Base-by-base conservation (phyloP, 1,140 invertebrate genomes). In the Nixonia krombeini region DNA sequence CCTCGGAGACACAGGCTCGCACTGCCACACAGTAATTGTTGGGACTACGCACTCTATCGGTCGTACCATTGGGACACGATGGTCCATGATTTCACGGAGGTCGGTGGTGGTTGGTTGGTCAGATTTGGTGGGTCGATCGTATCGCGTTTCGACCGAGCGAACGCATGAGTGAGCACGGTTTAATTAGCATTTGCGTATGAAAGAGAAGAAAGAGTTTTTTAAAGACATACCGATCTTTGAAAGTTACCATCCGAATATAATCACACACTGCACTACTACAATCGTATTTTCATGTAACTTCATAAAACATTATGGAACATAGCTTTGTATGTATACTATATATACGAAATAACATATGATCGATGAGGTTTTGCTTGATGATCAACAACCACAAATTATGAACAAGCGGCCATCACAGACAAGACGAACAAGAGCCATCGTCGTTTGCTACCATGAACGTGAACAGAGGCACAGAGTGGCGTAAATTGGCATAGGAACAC, bases 1-100 rank as follows among this genome's bases (percentile, higher is more conserved):
- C 84, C 80, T 85, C 82, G 83, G 81, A 85, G 83, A 83, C 71
- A 82, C 82, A 84, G 83, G 82, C 73, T 85, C 84, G 81, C 81
- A 85, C 82, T 85, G 84, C 80, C 81, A 85, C 80, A 85, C 83
- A 73, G 81, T 85, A 75, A 85, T 83, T 79, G 82, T 85, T 82
- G 84, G 84, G 81, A 83, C 80, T 82, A 83, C 72, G 81, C 74
- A 84, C 74, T 80, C 83, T 85, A 80, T 78, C 75, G 80, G 65
- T 73, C 69, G 71, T 57, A 55, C 69, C 65, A 58, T 58, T 37
- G 69, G 62, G 70, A 72, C 62, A 72, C 70, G 68, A 62, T 41
- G 64, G 50, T 56, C 69, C 59, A 61, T 56, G 49, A 55, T 64
- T 61, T 59, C 58, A 52, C 63, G 65, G 46, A 40, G 45, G 55